Evolutionary conservation across 1,140 invertebrate species (phyloP), one percentile per base, ranked within the genome.

Genomic region (Ceratosolen fusciceps): DNA sequence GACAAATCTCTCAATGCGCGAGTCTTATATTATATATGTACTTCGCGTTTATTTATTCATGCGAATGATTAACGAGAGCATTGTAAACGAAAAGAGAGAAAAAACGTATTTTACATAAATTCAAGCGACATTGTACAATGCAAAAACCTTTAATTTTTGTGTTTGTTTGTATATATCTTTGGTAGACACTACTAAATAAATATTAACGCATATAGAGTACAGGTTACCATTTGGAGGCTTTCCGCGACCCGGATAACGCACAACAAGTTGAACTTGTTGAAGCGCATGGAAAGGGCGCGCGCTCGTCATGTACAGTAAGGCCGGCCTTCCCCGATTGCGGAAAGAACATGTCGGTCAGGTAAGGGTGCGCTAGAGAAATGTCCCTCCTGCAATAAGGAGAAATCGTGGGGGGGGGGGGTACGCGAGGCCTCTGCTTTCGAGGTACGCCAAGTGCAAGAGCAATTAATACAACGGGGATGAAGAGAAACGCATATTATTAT

Each of bases 131-230:
- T 78, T 76, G 67, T 84, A 87, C 86, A 86, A 85, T 84, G 84
- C 84, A 80, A 82, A 86, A 86, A 85, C 81, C 84, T 86, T 86
- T 87, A 19, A 14, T 75, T 75, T 80, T 70, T 65, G n/a, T 52
- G 39, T 79, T 14, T 65, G 67, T 76, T 80, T 75, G 73, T 80
- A 62, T 75, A 70, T 83, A 89, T 90, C 90, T 90, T 90, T 90
- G 90, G 90, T 90, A 90, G 84, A 87, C 88, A 88, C 87, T 90
- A 90, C 87, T 86, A 89, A 88, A 89, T 89, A 90, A 90, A 90
- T 88, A 89, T 86, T 77, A 83, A 85, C 82, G 80, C 83, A 75
- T 76, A 86, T 82, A 87, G 65, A 85, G 72, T 84, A 76, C 56
- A 80, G 81, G 71, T 73, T 83, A 76, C 47, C 70, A 60, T 70